These are phyloP conservation scores for Gymnocypris eckloni DNA, from an alignment of 2,797 vertebrate genomes.

Conservation along the genomic window DNA sequence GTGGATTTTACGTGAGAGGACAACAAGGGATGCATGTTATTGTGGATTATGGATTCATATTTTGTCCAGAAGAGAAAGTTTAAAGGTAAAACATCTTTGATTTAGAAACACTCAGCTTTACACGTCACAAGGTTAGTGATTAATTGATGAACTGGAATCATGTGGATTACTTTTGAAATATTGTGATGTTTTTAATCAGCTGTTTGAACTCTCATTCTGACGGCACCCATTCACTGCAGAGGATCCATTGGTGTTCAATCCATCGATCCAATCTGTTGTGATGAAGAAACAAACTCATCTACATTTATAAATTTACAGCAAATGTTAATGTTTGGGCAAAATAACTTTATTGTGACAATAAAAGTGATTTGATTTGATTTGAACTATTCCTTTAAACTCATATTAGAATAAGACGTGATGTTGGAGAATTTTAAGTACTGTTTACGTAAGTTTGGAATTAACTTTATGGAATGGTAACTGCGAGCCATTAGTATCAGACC, in stretches of 20 bases:
- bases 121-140: not conserved
- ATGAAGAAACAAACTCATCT: not conserved
- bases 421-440: not conserved
- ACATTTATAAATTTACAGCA: not conserved
- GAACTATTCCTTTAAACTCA: not conserved
- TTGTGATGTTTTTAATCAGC: not conserved
- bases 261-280: not conserved
- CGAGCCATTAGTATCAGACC: not conserved
- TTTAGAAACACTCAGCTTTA: not conserved
- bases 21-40: not conserved
- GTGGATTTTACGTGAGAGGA: not conserved
- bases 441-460: not conserved
- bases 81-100: too few relatives aligned
- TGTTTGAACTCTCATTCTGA: not conserved
- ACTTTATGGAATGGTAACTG: not conserved
- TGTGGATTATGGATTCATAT: not conserved
- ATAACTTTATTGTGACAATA: too few relatives aligned
- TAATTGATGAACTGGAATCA: not conserved
- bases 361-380: too few relatives aligned
- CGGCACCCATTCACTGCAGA: not conserved
- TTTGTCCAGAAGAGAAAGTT: not conserved
- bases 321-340: not conserved
- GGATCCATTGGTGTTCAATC: not conserved
- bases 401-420: not conserved
- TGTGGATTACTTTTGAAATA: not conserved